These are phyloP conservation scores for Dasysyrphus albostriatus DNA, from an alignment of 2,888 invertebrate genomes.

Conservation along the genomic window DNA sequence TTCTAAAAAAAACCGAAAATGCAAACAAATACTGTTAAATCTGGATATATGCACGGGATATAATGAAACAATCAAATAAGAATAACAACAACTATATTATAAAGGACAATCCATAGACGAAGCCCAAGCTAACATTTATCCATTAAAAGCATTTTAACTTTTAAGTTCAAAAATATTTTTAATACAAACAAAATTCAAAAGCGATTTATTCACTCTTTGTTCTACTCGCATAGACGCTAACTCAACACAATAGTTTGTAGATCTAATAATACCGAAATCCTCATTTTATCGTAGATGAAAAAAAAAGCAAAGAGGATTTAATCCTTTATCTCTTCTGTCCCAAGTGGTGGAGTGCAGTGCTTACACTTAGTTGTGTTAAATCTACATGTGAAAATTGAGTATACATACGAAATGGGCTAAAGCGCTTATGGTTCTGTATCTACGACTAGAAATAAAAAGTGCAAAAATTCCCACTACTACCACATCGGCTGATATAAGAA, in stretches of 20 bases:
- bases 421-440: conserved; percentile 32
- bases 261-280: conserved; percentile 16
- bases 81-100: neutral
- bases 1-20: too few relatives aligned
- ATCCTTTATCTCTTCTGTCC: conserved; percentile 9
- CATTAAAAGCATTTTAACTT: conserved; percentile 23
- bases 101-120: neutral
- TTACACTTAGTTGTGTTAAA: conserved; percentile 43
- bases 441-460: conserved; percentile 12
- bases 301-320: conserved; percentile 21
- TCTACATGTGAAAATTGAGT: conserved; percentile 45
- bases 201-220: neutral
- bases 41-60: too few relatives aligned
- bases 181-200: neutral
- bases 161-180: conserved; percentile 11
- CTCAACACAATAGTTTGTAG: conserved; percentile 23
- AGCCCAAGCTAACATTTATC: neutral
- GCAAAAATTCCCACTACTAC: conserved; percentile 6
- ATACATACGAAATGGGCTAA: conserved; percentile 57
- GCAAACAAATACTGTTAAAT: too few relatives aligned
- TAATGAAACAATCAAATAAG: neutral
- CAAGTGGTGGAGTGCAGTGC: conserved; percentile 20
- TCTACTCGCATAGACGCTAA: too few relatives aligned
- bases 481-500: neutral
- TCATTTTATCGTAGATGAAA: neutral